A percentile compares a stretch with the other conserved stretches of the same genome.
Evolutionary conservation across 92 coral and sea anemone genomes (phyloP).

Genomic region (Montipora capitata): DNA sequence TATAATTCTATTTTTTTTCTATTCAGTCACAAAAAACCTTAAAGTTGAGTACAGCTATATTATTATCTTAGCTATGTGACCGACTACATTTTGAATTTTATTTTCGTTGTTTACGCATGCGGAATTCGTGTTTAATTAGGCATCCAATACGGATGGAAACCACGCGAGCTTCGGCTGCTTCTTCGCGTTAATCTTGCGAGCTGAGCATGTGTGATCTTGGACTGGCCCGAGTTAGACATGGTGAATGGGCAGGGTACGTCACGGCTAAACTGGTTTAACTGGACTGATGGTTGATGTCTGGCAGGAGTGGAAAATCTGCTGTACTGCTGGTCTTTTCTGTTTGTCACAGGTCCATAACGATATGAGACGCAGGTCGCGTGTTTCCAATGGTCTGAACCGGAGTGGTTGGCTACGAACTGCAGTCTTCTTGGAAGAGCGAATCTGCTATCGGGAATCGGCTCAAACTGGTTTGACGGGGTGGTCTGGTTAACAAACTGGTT

Average conservation of each 20-base stretch:
- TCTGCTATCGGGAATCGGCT: background rate
- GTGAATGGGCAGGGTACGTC: background rate
- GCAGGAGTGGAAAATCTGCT: background rate
- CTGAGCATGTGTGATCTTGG: background rate
- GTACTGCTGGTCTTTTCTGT: background rate
- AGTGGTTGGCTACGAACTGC: background rate
- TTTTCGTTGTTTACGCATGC: too few species aligned
- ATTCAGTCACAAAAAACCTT: too few species aligned
- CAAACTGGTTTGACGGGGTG: slow-evolving; percentile 43
- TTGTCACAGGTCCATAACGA: background rate
- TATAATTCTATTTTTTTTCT: too few species aligned
- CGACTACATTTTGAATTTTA: too few species aligned
- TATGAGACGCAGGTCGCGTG: background rate
- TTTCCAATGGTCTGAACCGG: slow-evolving; percentile 13
- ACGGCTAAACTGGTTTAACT: background rate
- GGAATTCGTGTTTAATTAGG: too few species aligned
- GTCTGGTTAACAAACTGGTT: too few species aligned
- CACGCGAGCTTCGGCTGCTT: background rate
- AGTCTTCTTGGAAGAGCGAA: background rate
- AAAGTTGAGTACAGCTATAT: too few species aligned
- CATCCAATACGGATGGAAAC: slow-evolving; percentile 31
- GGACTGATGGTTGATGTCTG: background rate
- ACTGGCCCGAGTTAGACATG: slow-evolving; percentile 35
- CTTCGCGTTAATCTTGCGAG: slow-evolving; percentile 8
- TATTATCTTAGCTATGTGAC: too few species aligned